phyloP scores from a whole-genome alignment of 2,113 vertebrate species.

The Syngnathus scovelli region DNA sequence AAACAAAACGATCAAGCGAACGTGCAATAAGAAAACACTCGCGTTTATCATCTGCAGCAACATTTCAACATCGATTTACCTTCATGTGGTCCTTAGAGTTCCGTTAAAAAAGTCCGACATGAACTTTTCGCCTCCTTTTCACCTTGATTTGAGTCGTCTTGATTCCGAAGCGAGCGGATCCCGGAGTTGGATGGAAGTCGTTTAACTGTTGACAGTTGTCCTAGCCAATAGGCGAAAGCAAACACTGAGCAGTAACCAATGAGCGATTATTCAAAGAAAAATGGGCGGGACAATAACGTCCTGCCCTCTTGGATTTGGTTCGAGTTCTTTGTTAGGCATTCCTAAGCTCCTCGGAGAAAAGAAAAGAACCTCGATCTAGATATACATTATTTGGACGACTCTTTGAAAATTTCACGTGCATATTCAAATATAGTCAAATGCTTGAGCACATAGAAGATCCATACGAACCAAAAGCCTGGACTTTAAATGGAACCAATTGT shows the following conservation, averaged over 20 bases:
- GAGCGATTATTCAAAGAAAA: not conserved
- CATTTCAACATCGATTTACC: conserved; percentile 39
- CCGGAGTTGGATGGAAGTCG: conserved; percentile 12
- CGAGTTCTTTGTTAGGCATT: conserved; percentile 64
- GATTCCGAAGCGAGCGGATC: conserved; percentile 49
- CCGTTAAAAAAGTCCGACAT: conserved; percentile 55
- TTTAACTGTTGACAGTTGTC: conserved; percentile 15
- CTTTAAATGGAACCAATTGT: not conserved
- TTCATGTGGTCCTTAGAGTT: conserved; percentile 55
- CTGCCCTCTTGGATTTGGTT: conserved; percentile 31
- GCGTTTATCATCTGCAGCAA: not conserved
- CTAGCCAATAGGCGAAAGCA: conserved; percentile 45
- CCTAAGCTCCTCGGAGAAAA: conserved; percentile 12
- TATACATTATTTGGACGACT: not conserved
- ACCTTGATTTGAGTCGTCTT: conserved; percentile 52
- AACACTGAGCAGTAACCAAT: conserved; percentile 44
- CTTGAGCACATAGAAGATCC: not conserved
- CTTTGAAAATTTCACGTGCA: not conserved
- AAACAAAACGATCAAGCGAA: conserved; percentile 8
- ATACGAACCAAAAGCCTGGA: not conserved
- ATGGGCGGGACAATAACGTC: conserved; percentile 32
- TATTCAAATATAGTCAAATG: not conserved
- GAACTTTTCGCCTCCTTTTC: conserved; percentile 61
- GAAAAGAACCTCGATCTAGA: not conserved
- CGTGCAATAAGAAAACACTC: not conserved